Base-by-base conservation (phyloP, 2,797 vertebrate species). In the Cyprinella venusta region DNA sequence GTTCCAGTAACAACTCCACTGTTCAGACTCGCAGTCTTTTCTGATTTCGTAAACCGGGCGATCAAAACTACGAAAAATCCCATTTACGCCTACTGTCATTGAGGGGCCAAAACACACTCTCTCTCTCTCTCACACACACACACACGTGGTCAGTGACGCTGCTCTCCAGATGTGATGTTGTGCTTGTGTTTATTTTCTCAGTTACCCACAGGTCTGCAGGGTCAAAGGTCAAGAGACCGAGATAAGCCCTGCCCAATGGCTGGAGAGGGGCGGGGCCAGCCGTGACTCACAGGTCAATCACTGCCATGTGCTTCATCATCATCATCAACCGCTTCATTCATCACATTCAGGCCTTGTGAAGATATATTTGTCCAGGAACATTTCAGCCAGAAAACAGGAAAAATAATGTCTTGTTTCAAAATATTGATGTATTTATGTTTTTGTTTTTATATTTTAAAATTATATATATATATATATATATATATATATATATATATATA, bases 161-260 rank as follows among this genome's bases (percentile, higher is more conserved):
- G 30, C 24, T 59, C 63, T 77, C 24, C 68, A 85, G 64, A 54
- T 76, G 78, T 33, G 21, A 67, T 19, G n/a, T 24, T 15, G 75
- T 48, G 48, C 75, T 69, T 50, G n/a, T 54, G 79, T 79, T 82
- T 71, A 76, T 83, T 72, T 85, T 79, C 45, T 75, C 82, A 76
- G 10, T 45, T 45, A 15, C 42, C 15, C 26, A 70, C 24, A 71
- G 81, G 72, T 65, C 79, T 63, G 56, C 48, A 67, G 77, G 70
- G 79, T 40, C 79, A 88, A 85, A 85, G 76, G 84, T 85, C 70
- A 65, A 85, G 75, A 71, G 79, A 61, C 50, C 45, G 75, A 61
- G 78, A 82, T 82, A 84, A 30, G 56, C 56, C 18, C 61, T 45
- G 80, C 15, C 83, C 75, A 36, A 84, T 84, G 50, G 42, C 19